These are phyloP conservation scores for Harlomillsia oculata DNA, from an alignment of 1,140 invertebrate genomes.

Conservation along the genomic window DNA sequence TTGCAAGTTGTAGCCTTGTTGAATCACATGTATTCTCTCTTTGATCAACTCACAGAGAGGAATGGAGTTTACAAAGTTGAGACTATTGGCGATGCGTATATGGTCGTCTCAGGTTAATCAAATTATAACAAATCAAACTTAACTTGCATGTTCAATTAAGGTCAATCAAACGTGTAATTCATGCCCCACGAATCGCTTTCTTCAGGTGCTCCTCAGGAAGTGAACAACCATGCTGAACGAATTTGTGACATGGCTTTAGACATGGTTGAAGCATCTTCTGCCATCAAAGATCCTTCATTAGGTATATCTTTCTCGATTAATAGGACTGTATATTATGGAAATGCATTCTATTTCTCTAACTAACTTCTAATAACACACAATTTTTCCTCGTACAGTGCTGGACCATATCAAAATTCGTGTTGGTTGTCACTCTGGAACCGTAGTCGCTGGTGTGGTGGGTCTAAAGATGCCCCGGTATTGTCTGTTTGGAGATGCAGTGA, in stretches of 20 bases:
- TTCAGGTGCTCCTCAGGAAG: conserved; percentile 82
- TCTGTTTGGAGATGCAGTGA: conserved; percentile 85
- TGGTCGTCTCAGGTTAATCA: conserved; percentile 25
- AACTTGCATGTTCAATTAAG: too few species aligned
- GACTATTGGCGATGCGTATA: conserved; percentile 62
- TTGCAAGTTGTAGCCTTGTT: conserved; percentile 97
- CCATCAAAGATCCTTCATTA: conserved; percentile 82
- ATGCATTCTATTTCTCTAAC: conserved; percentile 2
- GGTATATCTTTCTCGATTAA: conserved; percentile 46
- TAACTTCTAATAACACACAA: not conserved
- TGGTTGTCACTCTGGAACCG: conserved; percentile 78
- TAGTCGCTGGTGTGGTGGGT: conserved; percentile 89
- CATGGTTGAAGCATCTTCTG: conserved; percentile 85
- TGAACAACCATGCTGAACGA: conserved; percentile 79
- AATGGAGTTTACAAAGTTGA: conserved; percentile 95
- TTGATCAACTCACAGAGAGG: conserved; percentile 79
- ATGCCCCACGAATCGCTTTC: too few species aligned
- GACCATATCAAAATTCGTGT: conserved; percentile 74
- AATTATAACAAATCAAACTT: not conserved
- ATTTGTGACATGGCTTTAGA: conserved; percentile 94
- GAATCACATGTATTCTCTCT: conserved; percentile 88
- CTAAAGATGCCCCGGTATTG: conserved; percentile 93
- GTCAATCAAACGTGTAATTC: too few species aligned
- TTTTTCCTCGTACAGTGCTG: conserved; percentile 9
- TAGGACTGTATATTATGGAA: too few species aligned